Evolutionary conservation across 1,140 invertebrate genomes (phyloP).

Genomic region (Drosophila sturtevanti): DNA sequence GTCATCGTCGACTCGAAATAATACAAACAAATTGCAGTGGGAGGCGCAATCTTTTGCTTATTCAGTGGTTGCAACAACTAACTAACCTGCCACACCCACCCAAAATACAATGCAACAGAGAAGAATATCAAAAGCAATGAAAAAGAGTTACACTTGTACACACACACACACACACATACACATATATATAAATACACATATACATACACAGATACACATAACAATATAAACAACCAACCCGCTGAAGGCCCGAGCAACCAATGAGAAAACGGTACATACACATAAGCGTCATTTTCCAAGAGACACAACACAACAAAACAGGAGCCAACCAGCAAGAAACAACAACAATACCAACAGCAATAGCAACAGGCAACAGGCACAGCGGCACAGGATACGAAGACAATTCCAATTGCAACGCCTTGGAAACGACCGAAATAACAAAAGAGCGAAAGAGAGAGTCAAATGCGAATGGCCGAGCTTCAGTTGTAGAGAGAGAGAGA

Average conservation of each 20-base stretch:
- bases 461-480: constrained; percentile 8
- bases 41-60: constrained; percentile 55
- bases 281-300: constrained; percentile 74
- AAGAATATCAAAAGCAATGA: constrained; percentile 12
- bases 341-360: constrained; percentile 53
- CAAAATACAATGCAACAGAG: constrained; percentile 33
- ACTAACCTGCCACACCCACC: constrained; percentile 63
- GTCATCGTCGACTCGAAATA: constrained; percentile 33
- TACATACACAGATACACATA: constrained; percentile 53
- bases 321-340: constrained; percentile 77
- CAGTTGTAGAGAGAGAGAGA: no score
- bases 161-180: constrained; percentile 18
- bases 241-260: constrained; percentile 59
- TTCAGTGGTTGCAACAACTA: constrained; percentile 71
- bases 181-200: neutral
- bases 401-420: constrained; percentile 74
- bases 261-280: constrained; percentile 58
- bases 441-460: constrained; percentile 21
- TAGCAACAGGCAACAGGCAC: constrained; percentile 40
- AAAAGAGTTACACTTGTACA: constrained; percentile 41
- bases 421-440: constrained; percentile 58
- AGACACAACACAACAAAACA: constrained; percentile 81
- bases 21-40: constrained; percentile 61
- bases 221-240: constrained; percentile 70
- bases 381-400: constrained; percentile 48